These are phyloP conservation scores for Vollenhovia emeryi DNA, from an alignment of 1,140 invertebrate genomes.

Conservation along the genomic window DNA sequence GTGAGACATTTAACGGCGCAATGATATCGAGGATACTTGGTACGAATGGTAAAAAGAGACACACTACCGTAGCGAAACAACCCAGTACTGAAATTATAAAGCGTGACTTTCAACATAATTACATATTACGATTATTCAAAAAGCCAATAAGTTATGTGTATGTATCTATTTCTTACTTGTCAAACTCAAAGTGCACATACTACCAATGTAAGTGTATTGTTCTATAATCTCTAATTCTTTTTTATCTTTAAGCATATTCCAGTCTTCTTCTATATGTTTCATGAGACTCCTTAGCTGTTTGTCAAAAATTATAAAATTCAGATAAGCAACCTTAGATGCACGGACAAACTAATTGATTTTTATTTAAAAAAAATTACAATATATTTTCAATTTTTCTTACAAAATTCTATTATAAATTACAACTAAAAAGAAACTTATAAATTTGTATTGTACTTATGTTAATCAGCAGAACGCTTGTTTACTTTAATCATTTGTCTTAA, in stretches of 20 bases:
- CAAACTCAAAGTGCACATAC: slow-evolving; percentile 12
- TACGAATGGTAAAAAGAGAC: not conserved
- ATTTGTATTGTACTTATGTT: not conserved
- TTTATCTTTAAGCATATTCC: slow-evolving; percentile 55
- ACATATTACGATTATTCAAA: not conserved
- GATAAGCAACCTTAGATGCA: not conserved
- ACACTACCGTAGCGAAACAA: not conserved
- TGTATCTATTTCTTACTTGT: slow-evolving; percentile 32
- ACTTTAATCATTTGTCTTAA: not conserved
- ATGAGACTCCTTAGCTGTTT: slow-evolving; percentile 25
- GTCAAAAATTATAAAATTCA: not conserved
- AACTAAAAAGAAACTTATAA: not conserved
- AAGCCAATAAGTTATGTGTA: not conserved
- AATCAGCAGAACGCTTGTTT: not conserved
- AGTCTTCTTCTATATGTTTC: slow-evolving; percentile 28
- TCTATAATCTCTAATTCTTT: slow-evolving; percentile 30
- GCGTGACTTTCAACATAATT: not conserved
- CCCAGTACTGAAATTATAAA: slow-evolving; percentile 20
- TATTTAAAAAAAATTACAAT: not conserved
- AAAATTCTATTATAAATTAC: too few species aligned
- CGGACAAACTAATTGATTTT: not conserved
- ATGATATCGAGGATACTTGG: slow-evolving; percentile 24
- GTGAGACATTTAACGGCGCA: slow-evolving; percentile 15
- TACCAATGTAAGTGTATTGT: slow-evolving; percentile 30
- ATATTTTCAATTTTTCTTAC: not conserved